A percentile compares a stretch with the other conserved stretches of the same genome.
Evolutionary conservation across 2,113 vertebrate genomes (phyloP).

Genomic region (Phalacrocorax aristotelis): DNA sequence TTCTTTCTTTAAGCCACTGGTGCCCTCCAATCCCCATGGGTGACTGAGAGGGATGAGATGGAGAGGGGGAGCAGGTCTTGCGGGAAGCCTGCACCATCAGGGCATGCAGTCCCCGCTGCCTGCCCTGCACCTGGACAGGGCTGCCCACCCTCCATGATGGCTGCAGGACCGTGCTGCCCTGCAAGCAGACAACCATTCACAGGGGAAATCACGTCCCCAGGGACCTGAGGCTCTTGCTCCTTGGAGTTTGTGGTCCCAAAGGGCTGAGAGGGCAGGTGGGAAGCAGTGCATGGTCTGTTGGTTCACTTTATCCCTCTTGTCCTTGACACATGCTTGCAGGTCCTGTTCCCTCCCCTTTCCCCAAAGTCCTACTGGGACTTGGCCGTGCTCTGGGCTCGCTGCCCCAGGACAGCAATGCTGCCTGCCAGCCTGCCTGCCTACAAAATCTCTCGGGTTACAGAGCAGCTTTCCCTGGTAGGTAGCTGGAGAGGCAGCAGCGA

Average conservation of each 20-base stretch:
- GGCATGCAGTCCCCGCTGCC: fast-evolving
- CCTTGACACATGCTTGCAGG: fast-evolving
- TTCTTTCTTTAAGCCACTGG: background rate
- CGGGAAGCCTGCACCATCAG: background rate
- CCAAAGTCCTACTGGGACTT: background rate
- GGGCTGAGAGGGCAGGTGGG: background rate
- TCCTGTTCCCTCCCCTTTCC: background rate
- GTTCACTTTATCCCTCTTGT: background rate
- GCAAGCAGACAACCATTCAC: background rate
- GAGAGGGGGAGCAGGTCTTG: background rate
- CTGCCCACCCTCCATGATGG: background rate
- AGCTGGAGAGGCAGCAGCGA: background rate
- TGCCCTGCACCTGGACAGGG: background rate
- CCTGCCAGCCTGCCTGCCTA: background rate
- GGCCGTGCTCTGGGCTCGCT: background rate
- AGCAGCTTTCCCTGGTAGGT: background rate
- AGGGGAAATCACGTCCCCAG: background rate
- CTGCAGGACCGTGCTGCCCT: background rate
- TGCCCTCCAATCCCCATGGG: background rate
- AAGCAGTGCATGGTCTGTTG: background rate
- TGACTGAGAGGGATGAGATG: background rate
- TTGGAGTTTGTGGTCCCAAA: fast-evolving
- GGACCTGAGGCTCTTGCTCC: background rate
- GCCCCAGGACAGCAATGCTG: background rate
- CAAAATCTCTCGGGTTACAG: slow-evolving; percentile 9